Evolutionary conservation across 2,888 invertebrate genomes (phyloP).

Genomic region (Cordilura impudica): DNA sequence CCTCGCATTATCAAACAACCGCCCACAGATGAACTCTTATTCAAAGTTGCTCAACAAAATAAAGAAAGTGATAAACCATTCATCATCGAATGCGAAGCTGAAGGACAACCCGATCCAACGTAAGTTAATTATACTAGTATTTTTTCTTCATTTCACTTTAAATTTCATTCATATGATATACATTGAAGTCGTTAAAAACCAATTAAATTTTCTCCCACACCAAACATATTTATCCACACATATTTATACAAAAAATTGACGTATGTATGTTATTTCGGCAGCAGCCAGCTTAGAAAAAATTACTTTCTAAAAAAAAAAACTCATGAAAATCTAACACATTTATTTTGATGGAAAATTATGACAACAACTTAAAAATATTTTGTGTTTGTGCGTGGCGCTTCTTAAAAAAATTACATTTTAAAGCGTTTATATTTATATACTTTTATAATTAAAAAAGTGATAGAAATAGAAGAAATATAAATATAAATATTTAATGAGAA

Average conservation of each 20-base stretch:
- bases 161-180: background rate
- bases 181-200: background rate
- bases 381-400: background rate
- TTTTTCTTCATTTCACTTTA: background rate
- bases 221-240: background rate
- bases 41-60: slow-evolving; percentile 90
- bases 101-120: slow-evolving; percentile 96
- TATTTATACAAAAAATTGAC: background rate
- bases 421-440: too few relatives aligned
- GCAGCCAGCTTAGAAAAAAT: background rate
- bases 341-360: slow-evolving; percentile 26
- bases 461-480: too few relatives aligned
- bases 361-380: slow-evolving; percentile 18
- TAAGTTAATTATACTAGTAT: slow-evolving; percentile 80
- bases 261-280: background rate
- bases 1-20: slow-evolving; percentile 95
- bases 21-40: slow-evolving; percentile 92
- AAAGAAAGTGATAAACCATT: slow-evolving; percentile 95
- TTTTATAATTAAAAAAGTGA: too few relatives aligned
- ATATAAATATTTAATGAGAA: too few relatives aligned
- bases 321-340: background rate
- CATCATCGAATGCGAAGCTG: slow-evolving; percentile 97
- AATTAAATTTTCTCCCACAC: background rate
- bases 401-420: background rate
- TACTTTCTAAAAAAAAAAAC: slow-evolving; percentile 10